Evolutionary conservation across 1,140 invertebrate species (phyloP), one percentile per base, ranked within the genome.

Genomic region (Pachyrhynchus sulphureomaculatus): DNA sequence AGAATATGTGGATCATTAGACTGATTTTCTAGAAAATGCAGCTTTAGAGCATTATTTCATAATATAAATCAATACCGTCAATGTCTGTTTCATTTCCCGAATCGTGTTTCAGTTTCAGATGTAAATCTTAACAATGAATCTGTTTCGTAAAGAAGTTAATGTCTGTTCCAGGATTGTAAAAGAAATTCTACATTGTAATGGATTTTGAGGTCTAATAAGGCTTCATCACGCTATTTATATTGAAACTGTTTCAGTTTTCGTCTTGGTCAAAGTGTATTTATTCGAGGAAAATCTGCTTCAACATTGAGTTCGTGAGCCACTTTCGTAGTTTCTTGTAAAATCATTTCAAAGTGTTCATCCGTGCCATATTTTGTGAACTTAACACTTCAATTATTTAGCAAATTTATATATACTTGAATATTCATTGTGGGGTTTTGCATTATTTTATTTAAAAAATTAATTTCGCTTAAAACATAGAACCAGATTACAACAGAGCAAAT

Each of bases 31-130:
- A 10, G 20, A 47, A 29, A 47, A 47, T 47, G 5, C 24, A 47
- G 6, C 24, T 47, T 47, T 47, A 26, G 21, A 24, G n/a, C n/a
- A n/a, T n/a, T n/a, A n/a, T n/a, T 26, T 47, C n/a, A 24, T 47
- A 3, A 17, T 24, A 47, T n/a, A 47, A 47, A n/a, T 47, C 21
- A n/a, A n/a, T n/a, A n/a, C n/a, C n/a, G n/a, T n/a, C 41, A 44
- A 21, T 21, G 20, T 44, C 41, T 15, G 41, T 21, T 44, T 44
- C 15, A 44, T 44, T 44, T 4, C 20, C 18, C 18, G 20, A 44
- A 44, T 44, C 41, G 12, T 44, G 6, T 26, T 26, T 26, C 4
- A 44, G 41, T 18, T 44, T 44, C 41, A 44, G 10, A 44, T 44
- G 5, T 44, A 20, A 44, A 44, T 44, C 41, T 18, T 18, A 4